Evolutionary conservation across 2,888 invertebrate species (phyloP).

Genomic region (Teleogryllus oceanicus): DNA sequence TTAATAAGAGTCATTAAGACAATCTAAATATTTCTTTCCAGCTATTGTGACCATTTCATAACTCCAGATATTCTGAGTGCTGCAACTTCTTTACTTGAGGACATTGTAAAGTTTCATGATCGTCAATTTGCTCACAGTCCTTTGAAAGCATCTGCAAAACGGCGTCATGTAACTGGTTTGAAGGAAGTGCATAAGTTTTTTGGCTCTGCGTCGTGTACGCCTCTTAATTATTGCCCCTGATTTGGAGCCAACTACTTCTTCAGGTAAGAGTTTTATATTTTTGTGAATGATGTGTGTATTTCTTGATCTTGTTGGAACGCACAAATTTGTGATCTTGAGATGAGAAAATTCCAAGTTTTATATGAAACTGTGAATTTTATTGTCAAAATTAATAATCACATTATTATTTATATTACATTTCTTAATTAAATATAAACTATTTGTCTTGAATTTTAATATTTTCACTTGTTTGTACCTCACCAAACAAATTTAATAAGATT

Average conservation of each 20-base stretch:
- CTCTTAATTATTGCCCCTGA: conserved; percentile 62
- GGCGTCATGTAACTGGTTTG: conserved; percentile 60
- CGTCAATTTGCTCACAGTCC: conserved; percentile 57
- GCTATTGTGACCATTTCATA: conserved; percentile 59
- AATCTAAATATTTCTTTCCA: conserved; percentile 46
- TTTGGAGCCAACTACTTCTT: conserved; percentile 49
- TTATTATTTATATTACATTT: no score
- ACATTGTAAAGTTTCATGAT: conserved; percentile 60
- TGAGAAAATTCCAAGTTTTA: no score
- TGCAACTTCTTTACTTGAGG: conserved; percentile 52
- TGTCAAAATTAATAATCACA: no score
- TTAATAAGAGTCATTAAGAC: conserved; percentile 53
- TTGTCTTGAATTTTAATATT: no score
- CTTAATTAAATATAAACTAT: no score
- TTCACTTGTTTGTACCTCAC: no score
- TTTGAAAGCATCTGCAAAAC: conserved; percentile 55
- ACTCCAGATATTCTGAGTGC: conserved; percentile 54
- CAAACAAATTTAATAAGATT: no score
- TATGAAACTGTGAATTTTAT: no score
- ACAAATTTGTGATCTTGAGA: no score
- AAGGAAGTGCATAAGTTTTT: conserved; percentile 58
- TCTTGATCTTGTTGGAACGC: no score
- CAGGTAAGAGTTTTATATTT: no score
- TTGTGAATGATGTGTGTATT: no score
- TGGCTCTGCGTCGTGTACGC: conserved; percentile 57